Evolutionary conservation across 2,113 vertebrate species (phyloP).

Genomic region (Sitta europaea): DNA sequence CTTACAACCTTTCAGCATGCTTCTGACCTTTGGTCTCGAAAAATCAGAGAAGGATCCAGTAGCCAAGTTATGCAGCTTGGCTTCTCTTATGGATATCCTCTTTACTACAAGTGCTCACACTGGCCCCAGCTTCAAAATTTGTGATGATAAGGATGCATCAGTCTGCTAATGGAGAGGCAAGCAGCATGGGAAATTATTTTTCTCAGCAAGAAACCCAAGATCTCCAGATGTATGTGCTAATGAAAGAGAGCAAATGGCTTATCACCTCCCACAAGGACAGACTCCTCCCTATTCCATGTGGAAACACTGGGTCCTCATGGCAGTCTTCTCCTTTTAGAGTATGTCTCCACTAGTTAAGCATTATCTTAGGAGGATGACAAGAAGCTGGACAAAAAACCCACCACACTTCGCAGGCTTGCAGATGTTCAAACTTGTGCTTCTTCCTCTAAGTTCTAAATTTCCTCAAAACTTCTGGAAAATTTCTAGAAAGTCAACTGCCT

Average conservation of each 20-base stretch:
- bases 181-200: neutral
- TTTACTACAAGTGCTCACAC: neutral
- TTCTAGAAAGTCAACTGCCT: neutral
- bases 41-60: neutral
- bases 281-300: neutral
- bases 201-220: neutral
- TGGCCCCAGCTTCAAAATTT: neutral
- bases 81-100: neutral
- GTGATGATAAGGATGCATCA: neutral
- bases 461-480: neutral
- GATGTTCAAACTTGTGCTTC: neutral
- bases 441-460: neutral
- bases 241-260: neutral
- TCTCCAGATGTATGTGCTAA: neutral
- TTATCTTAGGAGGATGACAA: neutral
- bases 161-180: neutral
- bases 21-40: neutral
- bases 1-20: neutral
- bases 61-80: neutral
- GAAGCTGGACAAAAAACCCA: neutral
- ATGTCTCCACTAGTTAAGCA: neutral
- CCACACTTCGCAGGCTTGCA: neutral
- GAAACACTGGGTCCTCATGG: neutral
- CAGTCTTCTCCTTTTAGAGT: neutral
- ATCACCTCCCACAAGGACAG: neutral